Evolutionary conservation across 2,888 invertebrate genomes (phyloP), one percentile per base, ranked within the genome.

Genomic region (Dysmachus trigonus): DNA sequence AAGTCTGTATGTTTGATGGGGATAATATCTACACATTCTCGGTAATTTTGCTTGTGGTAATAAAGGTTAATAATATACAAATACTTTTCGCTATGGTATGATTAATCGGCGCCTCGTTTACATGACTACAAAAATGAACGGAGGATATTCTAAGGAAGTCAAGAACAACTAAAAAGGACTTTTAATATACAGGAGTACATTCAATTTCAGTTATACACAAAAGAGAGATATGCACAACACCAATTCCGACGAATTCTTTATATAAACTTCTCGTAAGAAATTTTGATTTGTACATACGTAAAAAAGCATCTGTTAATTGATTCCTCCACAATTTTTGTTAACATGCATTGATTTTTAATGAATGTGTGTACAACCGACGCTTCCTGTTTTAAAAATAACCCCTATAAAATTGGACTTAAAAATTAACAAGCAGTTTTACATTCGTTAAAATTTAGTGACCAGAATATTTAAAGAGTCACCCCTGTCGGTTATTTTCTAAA

Each of bases 231-330:
- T 77, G 15, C 47, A 47, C 35, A 77, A 31, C 73, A 31, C 31
- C 30, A 77, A 51, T 47, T 77, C 27, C 62, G 13, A 22, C 22
- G 27, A 62, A 7, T n/a, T 73, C 4, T 31, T 73, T 73, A 15
- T 15, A 73, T 73, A 7, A 31, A 72, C 30, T 31, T 72, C 31
- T n/a, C n/a, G 15, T 27, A 62, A 22, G 22, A 27, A 7, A 62
- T 62, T 62, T 18, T 62, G 62, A 7, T 27, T 76, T 76, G 10
- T 74, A 74, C 35, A 74, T 18, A 76, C 8, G 8, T 18, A 31
- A 73, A 73, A 73, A 30, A 47, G 51, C 47, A 77, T 77, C 51
- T 77, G 41, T 77, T 77, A 77, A 27, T 47, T 47, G 77, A 27
- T 47, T 47, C 47, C n/a, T 15, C 47, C 15, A 47, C 5, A 6